Base-by-base conservation (phyloP, 2,888 invertebrate genomes). In the Choristoneura rosaceana region DNA sequence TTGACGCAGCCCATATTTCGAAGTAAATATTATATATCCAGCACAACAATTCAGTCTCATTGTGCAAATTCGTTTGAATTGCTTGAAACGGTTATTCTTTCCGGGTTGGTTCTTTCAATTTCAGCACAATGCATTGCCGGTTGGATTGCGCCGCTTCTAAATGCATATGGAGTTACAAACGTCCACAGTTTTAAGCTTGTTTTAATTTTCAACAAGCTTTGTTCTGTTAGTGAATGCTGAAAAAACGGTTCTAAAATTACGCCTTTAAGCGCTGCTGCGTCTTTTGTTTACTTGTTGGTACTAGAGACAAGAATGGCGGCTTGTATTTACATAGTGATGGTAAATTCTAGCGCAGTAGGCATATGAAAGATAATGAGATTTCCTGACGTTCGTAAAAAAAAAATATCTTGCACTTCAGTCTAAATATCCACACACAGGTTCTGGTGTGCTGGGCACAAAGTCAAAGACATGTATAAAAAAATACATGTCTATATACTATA, bases 81-180 rank as follows among this genome's bases (percentile, higher is more conserved):
- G 75, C 71, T 69, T 69, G 69, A 69, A 74, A 70, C 58, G 43
- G 74, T 76, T 77, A 75, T 78, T 76, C 76, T 75, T 77, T 74
- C 74, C 73, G 75, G 73, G 69, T 75, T 65, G 52, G 60, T 69
- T 70, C 74, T 75, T 77, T 75, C 70, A 71, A 73, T 73, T 74
- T 61, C 33, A 74, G 67, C 70, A 71, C 71, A 68, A 74, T 76
- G 75, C 73, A 71, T 71, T 68, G 71, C 67, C 38, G 55, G 62
- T 34, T 60, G 75, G 73, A 25, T 67, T 62, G 70, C 47, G 45
- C 74, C 45, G 58, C 45, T 69, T 74, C 63, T 69, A 74, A 74
- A 75, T 74, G 68, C 74, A 75, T 75, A 75, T 75, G 74, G 69
- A 73, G 62, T 61, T 75, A 70, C 50, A 70, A 67, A 61, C 70